A percentile compares a stretch with the other conserved stretches of the same genome.
These are phyloP conservation scores for Aquatica leii DNA, from an alignment of 2,888 invertebrate genomes.

Conservation along the genomic window DNA sequence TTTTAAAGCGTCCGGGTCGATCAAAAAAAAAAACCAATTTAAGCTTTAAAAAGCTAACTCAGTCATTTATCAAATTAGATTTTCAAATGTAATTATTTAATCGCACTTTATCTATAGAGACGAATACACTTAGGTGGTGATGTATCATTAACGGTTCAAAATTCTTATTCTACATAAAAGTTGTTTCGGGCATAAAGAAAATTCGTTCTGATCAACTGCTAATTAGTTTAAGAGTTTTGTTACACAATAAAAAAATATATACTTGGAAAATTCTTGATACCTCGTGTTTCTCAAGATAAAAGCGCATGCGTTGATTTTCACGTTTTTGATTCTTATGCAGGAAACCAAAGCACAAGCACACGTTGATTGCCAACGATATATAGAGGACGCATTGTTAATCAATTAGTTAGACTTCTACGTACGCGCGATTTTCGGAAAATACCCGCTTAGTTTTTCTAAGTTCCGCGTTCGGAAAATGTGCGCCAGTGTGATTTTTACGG, in stretches of 20 bases:
- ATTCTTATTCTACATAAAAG: slow-evolving; percentile 12
- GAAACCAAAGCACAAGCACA: slow-evolving; percentile 46
- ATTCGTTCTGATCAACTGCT: not conserved
- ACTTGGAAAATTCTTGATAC: slow-evolving; percentile 34
- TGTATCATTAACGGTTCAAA: slow-evolving; percentile 12
- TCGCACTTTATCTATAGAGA: slow-evolving; percentile 9
- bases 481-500: not conserved
- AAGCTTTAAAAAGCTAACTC: not conserved
- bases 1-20: too few species aligned
- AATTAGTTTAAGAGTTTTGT: slow-evolving; percentile 7
- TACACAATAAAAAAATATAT: slow-evolving; percentile 14
- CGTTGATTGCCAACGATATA: slow-evolving; percentile 52
- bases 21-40: not conserved
- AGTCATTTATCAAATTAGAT: slow-evolving; percentile 3
- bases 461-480: not conserved
- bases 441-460: not conserved
- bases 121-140: not conserved
- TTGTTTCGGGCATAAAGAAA: slow-evolving; percentile 1
- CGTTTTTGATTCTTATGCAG: slow-evolving; percentile 52
- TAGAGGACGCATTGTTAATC: slow-evolving; percentile 49
- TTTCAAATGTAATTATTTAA: slow-evolving; percentile 10
- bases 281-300: slow-evolving; percentile 39
- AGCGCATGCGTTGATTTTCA: slow-evolving; percentile 52
- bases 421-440: slow-evolving; percentile 13
- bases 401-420: slow-evolving; percentile 42